Evolutionary conservation across 2,113 vertebrate genomes (phyloP), one percentile per base, ranked within the genome.

Genomic region (Nothocercus julius): DNA sequence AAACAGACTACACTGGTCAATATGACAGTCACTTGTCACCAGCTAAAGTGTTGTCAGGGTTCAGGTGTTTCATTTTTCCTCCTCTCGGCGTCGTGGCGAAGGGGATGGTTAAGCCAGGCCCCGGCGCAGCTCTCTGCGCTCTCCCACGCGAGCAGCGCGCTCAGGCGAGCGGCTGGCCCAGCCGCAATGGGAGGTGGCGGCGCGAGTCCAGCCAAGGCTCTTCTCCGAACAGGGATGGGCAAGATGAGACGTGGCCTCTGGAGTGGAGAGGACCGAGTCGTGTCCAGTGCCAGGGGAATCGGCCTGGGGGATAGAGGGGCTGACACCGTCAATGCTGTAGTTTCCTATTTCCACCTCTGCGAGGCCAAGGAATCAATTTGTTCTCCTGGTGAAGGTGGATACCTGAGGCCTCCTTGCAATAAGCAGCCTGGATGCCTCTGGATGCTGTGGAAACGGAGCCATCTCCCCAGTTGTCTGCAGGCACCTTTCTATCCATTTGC

Each of bases 51-150:
- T 0, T 75, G 73, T 27, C 76, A 93, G 30, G 64, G 56, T 54
- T 74, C 34, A 58, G 75, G 75, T 30, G 30, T 28, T 87, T 80
- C 24, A n/a, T 47, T 40, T 53, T 67, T 56, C 27, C 25, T 59
- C 63, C 40, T 42, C n/a, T 24, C 22, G 34, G 74, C 67, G 30
- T 30, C 63, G 4, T 0, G 0, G 45, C 0, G 0, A 56, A 20
- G 1, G 49, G 21, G 63, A 54, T 13, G 54, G 77, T 3, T 20
- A 62, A n/a, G 18, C 38, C 44, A 14, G 16, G 8, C 1, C 0
- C 44, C 1, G 62, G 2, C 3, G 34, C 16, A 45, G 9, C 64
- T 13, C 51, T 6, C 45, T 42, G 63, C 8, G 22, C 21, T 11
- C 10, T 49, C 49, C 49, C 49, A 49, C 9, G 49, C 9, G 49